Evolutionary conservation across 53 echinoderm and acorn worm species (phyloP), one percentile per base, ranked within the genome.

Genomic region (Astropecten irregularis): DNA sequence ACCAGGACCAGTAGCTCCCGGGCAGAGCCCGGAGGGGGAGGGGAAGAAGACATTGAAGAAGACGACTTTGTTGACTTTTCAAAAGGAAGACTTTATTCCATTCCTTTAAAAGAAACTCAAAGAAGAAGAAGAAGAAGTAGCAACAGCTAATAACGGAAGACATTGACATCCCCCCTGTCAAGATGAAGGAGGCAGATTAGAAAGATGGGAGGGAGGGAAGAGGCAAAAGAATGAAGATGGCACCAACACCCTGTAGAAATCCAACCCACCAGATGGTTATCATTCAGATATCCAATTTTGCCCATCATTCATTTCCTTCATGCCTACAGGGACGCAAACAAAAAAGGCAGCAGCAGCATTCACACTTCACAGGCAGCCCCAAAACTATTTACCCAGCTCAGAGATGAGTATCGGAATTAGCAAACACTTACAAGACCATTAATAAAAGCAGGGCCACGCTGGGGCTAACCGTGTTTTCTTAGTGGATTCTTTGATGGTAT

Each of bases 121-220:
- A 54, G 22, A 73, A 21, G 37, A 25, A 14, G 20, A 27, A 14
- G n/a, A 35, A 40, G 54, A 22, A n/a, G 3, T 33, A 16, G 20
- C 26, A 58, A 54, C 52, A 52, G 76, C 76, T 76, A 76, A 76
- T 76, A 76, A 76, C 55, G 76, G 76, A 76, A 76, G 76, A 56
- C 76, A 76, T 27, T 76, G 76, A 76, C 76, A 76, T 44, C 56
- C 40, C 67, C 76, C 39, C n/a, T n/a, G 76, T 76, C 76, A 76
- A 76, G 76, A 76, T 76, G 76, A 4, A 39, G 29, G 25, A 25
- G 38, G 19, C 10, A 76, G 76, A 76, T 76, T 76, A 20, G 74
- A 28, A 33, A 36, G 37, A 39, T 14, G 56, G 55, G 33, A 54
- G 33, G n/a, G n/a, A n/a, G n/a, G n/a, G n/a, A n/a, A n/a, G n/a